Evolutionary conservation across 2,888 invertebrate genomes (phyloP).

Genomic region (Amphiduros pacificus): DNA sequence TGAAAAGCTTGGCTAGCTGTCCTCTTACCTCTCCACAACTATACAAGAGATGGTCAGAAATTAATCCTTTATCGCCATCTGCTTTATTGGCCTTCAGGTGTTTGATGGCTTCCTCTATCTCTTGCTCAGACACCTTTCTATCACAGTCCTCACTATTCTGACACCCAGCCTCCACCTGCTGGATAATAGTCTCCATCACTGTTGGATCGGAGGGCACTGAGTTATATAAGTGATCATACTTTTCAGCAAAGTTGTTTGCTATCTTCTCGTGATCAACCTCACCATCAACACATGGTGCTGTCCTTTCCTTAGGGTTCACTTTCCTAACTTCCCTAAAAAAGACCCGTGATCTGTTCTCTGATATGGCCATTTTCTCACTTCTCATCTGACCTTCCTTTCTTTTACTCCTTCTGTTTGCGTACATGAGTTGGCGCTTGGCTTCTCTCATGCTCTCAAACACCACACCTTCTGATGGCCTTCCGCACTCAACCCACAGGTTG

Average conservation of each 20-base stretch:
- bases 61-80: neutral
- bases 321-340: neutral
- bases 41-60: neutral
- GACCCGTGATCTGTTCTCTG: neutral
- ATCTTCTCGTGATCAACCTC: neutral
- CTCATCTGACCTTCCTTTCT: neutral
- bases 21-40: neutral
- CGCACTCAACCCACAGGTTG: neutral
- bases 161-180: neutral
- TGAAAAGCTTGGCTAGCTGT: neutral
- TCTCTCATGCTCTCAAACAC: neutral
- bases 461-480: neutral
- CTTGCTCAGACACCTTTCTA: neutral
- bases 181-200: neutral
- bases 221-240: neutral
- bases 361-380: neutral
- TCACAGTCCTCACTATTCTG: neutral
- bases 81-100: neutral
- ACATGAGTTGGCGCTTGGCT: neutral
- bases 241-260: neutral
- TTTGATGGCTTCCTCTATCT: neutral
- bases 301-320: neutral
- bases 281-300: neutral
- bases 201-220: neutral
- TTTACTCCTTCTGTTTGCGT: neutral